These are phyloP conservation scores for Hydra vulgaris DNA, from an alignment of 30 jellyfish, hydroid and myxozoan genomes.

Conservation along the genomic window DNA sequence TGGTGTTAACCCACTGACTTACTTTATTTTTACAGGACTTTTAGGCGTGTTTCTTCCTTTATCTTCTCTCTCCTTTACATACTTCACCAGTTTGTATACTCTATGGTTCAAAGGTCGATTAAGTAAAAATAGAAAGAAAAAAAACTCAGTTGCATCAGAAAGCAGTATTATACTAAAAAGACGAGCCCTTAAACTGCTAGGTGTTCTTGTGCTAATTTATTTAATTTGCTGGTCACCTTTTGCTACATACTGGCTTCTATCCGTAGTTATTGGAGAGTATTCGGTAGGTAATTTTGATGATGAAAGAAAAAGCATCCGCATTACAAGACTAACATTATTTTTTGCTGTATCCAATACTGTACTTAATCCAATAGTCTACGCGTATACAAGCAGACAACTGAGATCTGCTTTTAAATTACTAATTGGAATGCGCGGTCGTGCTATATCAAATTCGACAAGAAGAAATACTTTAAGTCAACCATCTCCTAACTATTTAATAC, in stretches of 20 bases:
- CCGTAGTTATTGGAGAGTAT: slow-evolving; percentile 48
- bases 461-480: not conserved
- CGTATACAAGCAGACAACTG: slow-evolving; percentile 61
- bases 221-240: slow-evolving; percentile 83
- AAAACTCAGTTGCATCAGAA: slow-evolving; percentile 27
- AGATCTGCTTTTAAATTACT: slow-evolving; percentile 19
- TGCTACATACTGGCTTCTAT: slow-evolving; percentile 76
- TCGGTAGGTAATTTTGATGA: slow-evolving; percentile 29
- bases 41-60: slow-evolving; percentile 60
- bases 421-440: not conserved
- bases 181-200: slow-evolving; percentile 60
- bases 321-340: slow-evolving; percentile 43
- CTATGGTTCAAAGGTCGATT: slow-evolving; percentile 54
- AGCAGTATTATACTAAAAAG: slow-evolving; percentile 37
- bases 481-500: not conserved
- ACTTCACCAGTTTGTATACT: slow-evolving; percentile 63
- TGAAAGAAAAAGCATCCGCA: slow-evolving; percentile 57
- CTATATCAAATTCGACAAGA: not conserved
- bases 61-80: slow-evolving; percentile 65
- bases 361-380: slow-evolving; percentile 80
- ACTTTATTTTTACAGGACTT: slow-evolving; percentile 54
- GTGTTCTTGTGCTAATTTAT: slow-evolving; percentile 58
- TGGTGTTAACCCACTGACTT: slow-evolving; percentile 53
- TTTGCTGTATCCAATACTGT: slow-evolving; percentile 64
- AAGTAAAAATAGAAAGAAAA: slow-evolving; percentile 19